Conservation (phyloP, 2,797 vertebrate genomes). For the Gouania willdenowi region DNA sequence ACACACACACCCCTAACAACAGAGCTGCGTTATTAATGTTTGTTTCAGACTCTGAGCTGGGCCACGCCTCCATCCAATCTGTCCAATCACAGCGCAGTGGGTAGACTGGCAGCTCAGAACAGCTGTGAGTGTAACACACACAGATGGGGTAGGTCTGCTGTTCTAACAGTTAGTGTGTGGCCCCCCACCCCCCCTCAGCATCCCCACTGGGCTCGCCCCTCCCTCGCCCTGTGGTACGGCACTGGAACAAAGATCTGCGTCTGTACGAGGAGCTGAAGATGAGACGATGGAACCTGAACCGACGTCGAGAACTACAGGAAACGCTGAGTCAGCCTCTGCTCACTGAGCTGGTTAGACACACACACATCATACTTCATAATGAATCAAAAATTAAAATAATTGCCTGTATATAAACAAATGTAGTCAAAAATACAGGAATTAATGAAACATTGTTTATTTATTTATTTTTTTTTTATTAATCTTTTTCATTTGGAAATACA, state of each 20-base stretch:
- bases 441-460: no score
- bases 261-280: constrained; percentile 77
- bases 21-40: no score
- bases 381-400: no score
- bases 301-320: constrained; percentile 74
- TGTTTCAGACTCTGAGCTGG: no score
- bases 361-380: no score
- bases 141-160: background rate
- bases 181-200: constrained; percentile 8
- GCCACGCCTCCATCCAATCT: no score
- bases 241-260: constrained; percentile 68
- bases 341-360: constrained; percentile 61
- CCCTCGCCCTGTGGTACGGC: constrained; percentile 38
- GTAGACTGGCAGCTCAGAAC: constrained; percentile 19
- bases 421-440: no score
- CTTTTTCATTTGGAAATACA: no score
- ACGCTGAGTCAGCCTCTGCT: constrained; percentile 76
- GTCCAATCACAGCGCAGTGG: background rate
- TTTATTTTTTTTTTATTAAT: no score
- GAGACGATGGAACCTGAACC: constrained; percentile 57
- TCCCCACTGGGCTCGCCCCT: constrained; percentile 8
- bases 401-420: no score
- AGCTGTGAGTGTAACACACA: constrained; percentile 49
- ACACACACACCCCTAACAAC: no score
- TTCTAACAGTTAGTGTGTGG: background rate